Evolutionary conservation across 53 echinoderm and acorn worm species (phyloP), one percentile per base, ranked within the genome.

Genomic region (Actinopyga echinites): DNA sequence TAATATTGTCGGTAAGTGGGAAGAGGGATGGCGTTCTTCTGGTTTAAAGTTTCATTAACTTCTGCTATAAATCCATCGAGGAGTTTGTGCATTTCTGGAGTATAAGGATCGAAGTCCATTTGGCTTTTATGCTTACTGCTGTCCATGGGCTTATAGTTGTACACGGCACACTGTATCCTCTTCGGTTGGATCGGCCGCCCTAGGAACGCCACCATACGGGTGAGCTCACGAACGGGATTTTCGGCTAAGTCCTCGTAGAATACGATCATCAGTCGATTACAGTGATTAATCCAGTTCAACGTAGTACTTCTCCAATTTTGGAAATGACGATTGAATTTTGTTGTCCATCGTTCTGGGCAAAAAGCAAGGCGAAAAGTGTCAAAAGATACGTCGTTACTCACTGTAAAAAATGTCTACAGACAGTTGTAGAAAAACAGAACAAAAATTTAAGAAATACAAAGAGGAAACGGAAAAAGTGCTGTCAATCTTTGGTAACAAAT

Each of bases 31-130:
- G 62, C 63, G 6, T 73, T 23, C 22, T 60, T 37, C 2, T 38
- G 42, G 29, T 71, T 83, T 43, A 87, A 40, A 9, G 87, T 82
- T 30, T 75, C 49, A 38, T 87, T 87, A 34, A 87, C 82, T 24
- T 74, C 61, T 22, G 61, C 45, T 34, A 87, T 87, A 73, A 59
- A 87, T 25, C 63, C 54, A 15, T 87, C 87, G 22, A 87, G 23
- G 2, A 25, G 1, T 2, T 40, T 64, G 49, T 87, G 82, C 74
- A 82, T 59, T 26, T 62, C 63, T 25, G 82, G 74, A 32, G 87
- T 82, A 58, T 82, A 77, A 29, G 77, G 77, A 54, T 77, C 56
- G 54, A 77, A 77, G 28, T 54, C 31, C 31, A 77, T 77, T 49
- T 45, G 77, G 30, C 33, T 77, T 4, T 52, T 77, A 77, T 77